Conservation (phyloP, 1,140 invertebrate genomes). For the Zaprionus ornatus region DNA sequence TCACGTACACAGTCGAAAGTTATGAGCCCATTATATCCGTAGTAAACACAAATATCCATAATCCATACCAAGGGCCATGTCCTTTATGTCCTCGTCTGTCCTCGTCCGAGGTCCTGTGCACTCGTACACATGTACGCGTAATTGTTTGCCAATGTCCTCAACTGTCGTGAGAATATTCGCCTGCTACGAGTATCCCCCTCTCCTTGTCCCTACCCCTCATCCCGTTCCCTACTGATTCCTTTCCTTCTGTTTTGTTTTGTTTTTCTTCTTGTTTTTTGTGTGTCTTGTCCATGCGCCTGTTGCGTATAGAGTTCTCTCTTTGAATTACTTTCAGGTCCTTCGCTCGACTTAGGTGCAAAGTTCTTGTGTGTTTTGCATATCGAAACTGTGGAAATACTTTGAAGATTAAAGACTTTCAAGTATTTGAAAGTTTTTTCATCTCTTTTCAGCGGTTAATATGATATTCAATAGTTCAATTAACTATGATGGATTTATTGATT, state of each 20-base stretch:
- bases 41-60: conserved; percentile 82
- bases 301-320: conserved; percentile 6
- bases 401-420: not conserved
- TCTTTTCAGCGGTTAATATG: not conserved
- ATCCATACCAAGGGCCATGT: conserved; percentile 61
- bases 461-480: not conserved
- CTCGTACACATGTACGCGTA: conserved; percentile 74
- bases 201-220: not conserved
- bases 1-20: conserved; percentile 74
- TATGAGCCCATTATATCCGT: conserved; percentile 77
- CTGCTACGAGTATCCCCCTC: conserved; percentile 27
- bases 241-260: conserved; percentile 10
- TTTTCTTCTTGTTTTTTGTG: conserved; percentile 14
- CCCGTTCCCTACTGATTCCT: conserved; percentile 25
- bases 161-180: conserved; percentile 77
- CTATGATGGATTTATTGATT: too few species aligned
- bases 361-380: not conserved
- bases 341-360: not conserved
- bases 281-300: conserved; percentile 18
- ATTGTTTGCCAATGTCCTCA: conserved; percentile 77
- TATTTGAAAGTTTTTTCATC: not conserved
- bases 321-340: not conserved
- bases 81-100: conserved; percentile 34
- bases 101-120: conserved; percentile 17
- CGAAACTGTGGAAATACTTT: not conserved